Evolutionary conservation across 1,140 invertebrate species (phyloP).

Genomic region (Rhopalosiphum maidis): DNA sequence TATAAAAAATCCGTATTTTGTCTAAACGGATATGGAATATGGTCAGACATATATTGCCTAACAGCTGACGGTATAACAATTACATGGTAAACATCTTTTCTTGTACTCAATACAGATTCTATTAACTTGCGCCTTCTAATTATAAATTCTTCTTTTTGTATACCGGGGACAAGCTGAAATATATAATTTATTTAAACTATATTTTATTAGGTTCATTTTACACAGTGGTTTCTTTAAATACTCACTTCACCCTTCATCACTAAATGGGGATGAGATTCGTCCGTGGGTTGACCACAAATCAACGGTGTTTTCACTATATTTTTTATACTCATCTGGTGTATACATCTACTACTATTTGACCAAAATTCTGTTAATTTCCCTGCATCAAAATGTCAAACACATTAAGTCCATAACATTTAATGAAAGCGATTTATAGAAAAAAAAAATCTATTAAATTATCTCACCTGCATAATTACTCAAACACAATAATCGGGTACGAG

Average conservation of each 20-base stretch:
- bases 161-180: slow-evolving; percentile 74
- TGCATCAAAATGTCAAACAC: not conserved
- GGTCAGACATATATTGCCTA: slow-evolving; percentile 88
- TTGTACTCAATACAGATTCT: slow-evolving; percentile 63
- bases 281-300: slow-evolving; percentile 59
- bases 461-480: slow-evolving; percentile 17
- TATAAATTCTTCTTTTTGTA: slow-evolving; percentile 77
- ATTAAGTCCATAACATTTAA: not conserved
- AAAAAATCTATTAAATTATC: not conserved
- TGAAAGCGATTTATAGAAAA: not conserved
- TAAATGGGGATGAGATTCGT: slow-evolving; percentile 59
- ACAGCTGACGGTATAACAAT: slow-evolving; percentile 83
- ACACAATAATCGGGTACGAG: not conserved
- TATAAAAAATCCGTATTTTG: slow-evolving; percentile 96
- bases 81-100: slow-evolving; percentile 63
- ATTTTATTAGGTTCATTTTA: not conserved
- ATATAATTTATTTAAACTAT: not conserved
- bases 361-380: slow-evolving; percentile 29
- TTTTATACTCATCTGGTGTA: slow-evolving; percentile 19
- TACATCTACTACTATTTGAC: not conserved
- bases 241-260: slow-evolving; percentile 59
- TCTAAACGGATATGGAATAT: slow-evolving; percentile 92
- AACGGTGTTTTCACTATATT: not conserved
- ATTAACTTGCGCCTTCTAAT: slow-evolving; percentile 73
- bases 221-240: not conserved